A percentile compares a stretch with the other conserved stretches of the same genome.
Conservation (phyloP, 1,140 invertebrate genomes). For the Bombus turneri region DNA sequence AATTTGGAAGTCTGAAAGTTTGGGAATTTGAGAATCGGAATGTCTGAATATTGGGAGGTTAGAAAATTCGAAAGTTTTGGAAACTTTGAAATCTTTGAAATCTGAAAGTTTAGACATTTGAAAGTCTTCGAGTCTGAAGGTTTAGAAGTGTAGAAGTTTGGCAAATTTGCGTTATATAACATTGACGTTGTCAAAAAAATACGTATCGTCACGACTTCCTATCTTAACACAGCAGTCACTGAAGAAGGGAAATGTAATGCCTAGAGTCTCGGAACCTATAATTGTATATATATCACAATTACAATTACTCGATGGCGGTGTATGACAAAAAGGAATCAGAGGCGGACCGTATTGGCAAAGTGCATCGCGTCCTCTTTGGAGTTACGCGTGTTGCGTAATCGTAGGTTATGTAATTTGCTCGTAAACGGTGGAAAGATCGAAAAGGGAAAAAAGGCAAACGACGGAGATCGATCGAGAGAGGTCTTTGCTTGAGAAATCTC, state of each 20-base stretch:
- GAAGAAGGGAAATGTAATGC: no score
- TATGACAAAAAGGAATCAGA: not conserved
- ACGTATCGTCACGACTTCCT: no score
- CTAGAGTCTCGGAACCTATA: not conserved
- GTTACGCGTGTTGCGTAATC: slow-evolving; percentile 44
- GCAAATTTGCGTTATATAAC: no score
- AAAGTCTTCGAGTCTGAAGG: not conserved
- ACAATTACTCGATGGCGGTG: not conserved
- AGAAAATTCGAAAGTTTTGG: no score
- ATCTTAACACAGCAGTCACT: no score
- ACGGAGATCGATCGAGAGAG: not conserved
- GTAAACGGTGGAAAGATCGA: slow-evolving; percentile 12
- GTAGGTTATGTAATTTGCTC: slow-evolving; percentile 43
- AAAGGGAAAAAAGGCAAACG: slow-evolving; percentile 1
- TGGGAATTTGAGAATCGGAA: not conserved
- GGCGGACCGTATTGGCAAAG: slow-evolving; percentile 15
- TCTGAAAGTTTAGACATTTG: no score
- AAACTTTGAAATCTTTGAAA: no score
- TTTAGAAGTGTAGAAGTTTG: no score
- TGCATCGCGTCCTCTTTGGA: slow-evolving; percentile 25
- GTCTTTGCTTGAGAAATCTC: slow-evolving; percentile 8
- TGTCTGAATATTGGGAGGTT: no score
- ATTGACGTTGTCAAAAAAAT: no score
- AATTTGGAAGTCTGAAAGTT: not conserved
- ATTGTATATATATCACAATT: not conserved